Conservation (phyloP, 2,797 vertebrate species). For the Sciurus carolinensis region DNA sequence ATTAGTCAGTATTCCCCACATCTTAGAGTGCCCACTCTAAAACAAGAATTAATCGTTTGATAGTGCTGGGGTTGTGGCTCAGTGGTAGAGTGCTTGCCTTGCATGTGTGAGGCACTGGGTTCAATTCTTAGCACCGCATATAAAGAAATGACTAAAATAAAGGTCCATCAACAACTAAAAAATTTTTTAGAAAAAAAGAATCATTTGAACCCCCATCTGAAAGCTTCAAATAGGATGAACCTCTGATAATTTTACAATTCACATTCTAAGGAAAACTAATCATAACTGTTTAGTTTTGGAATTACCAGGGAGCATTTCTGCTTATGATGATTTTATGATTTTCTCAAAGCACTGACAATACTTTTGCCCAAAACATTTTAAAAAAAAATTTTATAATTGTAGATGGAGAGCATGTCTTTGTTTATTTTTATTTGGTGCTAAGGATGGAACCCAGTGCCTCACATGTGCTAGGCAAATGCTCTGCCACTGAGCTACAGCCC, state of each 20-base stretch:
- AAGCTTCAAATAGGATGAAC: conserved; percentile 1
- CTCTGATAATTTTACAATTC: conserved; percentile 26
- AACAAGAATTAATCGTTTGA: conserved; percentile 3
- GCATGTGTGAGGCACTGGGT: too few relatives aligned
- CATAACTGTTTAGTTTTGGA: conserved; percentile 5
- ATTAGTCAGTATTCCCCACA: background rate
- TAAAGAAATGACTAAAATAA: too few relatives aligned
- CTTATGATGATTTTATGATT: conserved; percentile 36
- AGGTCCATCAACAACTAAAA: too few relatives aligned
- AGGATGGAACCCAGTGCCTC: too few relatives aligned
- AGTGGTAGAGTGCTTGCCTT: too few relatives aligned
- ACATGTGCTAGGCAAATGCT: too few relatives aligned
- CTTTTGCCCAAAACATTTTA: background rate
- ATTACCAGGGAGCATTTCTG: background rate
- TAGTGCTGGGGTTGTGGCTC: too few relatives aligned
- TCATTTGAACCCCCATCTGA: background rate
- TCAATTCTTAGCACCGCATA: too few relatives aligned
- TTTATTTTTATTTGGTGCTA: too few relatives aligned
- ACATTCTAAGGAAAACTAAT: conserved; percentile 39
- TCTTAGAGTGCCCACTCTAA: background rate
- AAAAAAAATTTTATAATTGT: too few relatives aligned
- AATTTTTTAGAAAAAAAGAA: background rate
- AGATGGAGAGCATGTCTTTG: too few relatives aligned
- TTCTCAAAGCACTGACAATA: background rate
- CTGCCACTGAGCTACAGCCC: too few relatives aligned